phyloP scores from a whole-genome alignment of 2,888 invertebrate species.

The Hermodice carunculata region DNA sequence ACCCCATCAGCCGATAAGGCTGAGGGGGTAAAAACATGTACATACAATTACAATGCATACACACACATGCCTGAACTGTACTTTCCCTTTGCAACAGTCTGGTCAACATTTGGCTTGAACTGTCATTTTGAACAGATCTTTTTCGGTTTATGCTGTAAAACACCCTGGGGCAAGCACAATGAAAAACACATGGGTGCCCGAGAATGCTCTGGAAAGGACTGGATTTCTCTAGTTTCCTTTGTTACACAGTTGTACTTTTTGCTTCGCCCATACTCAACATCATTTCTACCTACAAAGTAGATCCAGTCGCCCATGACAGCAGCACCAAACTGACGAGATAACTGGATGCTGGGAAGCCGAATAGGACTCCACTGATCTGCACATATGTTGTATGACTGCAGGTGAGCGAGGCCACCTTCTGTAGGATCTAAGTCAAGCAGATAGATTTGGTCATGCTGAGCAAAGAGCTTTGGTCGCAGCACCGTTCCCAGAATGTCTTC shows the following conservation, averaged over 20 bases:
- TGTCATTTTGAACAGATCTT: too few species aligned
- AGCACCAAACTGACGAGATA: constrained; percentile 22
- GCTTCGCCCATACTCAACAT: constrained; percentile 21
- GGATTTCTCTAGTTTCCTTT: constrained; percentile 3
- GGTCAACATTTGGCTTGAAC: too few species aligned
- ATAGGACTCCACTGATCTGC: constrained; percentile 16
- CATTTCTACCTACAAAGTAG: constrained; percentile 21
- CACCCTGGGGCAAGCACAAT: constrained; percentile 2
- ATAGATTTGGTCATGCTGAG: constrained; percentile 4
- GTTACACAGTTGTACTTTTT: constrained; percentile 18
- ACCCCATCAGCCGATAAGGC: too few species aligned
- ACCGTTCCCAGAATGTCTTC: constrained; percentile 9
- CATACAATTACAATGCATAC: too few species aligned
- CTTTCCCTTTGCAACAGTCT: too few species aligned
- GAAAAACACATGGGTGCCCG: constrained; percentile 9
- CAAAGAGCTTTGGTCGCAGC: constrained; percentile 15
- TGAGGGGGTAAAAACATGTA: too few species aligned
- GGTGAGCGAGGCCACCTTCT: constrained; percentile 2
- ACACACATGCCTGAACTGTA: too few species aligned
- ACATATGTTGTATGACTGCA: constrained; percentile 14
- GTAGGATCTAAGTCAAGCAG: constrained; percentile 17
- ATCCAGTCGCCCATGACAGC: constrained; percentile 11
- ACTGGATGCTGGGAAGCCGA: background rate
- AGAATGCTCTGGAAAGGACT: constrained; percentile 11
- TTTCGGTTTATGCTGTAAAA: too few species aligned